Evolutionary conservation across 1,140 invertebrate genomes (phyloP).

Genomic region (Leguminivora glycinivorella): DNA sequence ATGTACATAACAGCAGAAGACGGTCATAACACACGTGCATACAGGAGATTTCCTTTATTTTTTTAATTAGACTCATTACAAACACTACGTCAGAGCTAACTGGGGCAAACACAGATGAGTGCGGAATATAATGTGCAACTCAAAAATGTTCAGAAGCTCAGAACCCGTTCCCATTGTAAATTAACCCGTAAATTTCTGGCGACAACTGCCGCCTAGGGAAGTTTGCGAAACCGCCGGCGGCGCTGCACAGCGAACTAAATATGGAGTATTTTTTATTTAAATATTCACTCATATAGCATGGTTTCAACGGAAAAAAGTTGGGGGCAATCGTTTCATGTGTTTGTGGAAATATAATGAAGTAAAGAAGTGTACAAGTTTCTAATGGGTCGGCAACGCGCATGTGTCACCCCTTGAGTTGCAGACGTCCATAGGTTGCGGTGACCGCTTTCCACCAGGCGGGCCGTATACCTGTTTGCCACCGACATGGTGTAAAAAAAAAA

Average conservation of each 20-base stretch:
- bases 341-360: neutral
- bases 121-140: constrained; percentile 49
- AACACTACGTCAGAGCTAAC: constrained; percentile 28
- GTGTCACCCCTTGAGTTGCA: too few relatives aligned
- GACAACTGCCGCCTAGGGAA: constrained; percentile 73
- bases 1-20: too few relatives aligned
- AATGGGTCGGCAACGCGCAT: too few relatives aligned
- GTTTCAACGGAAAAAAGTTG: constrained; percentile 8
- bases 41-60: too few relatives aligned
- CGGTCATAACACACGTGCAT: too few relatives aligned
- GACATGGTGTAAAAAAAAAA: too few relatives aligned
- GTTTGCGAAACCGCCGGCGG: constrained; percentile 73
- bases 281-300: constrained; percentile 25
- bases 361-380: too few relatives aligned
- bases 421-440: too few relatives aligned
- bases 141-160: constrained; percentile 58
- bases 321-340: neutral
- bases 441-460: too few relatives aligned
- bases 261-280: constrained; percentile 47
- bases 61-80: neutral
- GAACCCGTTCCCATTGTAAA: constrained; percentile 70
- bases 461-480: too few relatives aligned
- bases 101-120: constrained; percentile 40
- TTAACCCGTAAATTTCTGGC: constrained; percentile 76
- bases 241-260: constrained; percentile 52